Conservation (phyloP, 1,140 invertebrate species). For the Drosophila subpulchrella region DNA sequence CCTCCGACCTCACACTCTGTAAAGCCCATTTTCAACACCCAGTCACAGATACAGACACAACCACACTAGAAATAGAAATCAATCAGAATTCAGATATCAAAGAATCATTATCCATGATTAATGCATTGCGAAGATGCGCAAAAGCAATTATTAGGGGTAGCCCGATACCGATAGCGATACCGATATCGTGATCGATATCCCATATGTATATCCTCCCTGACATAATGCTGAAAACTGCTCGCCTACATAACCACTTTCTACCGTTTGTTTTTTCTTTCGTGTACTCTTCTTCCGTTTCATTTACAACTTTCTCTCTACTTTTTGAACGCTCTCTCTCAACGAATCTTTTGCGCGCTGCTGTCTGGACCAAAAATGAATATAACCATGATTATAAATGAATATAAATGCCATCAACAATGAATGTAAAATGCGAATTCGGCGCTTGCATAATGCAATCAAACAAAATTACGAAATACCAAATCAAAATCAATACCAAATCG, state of each 20-base stretch:
- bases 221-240: conserved; percentile 53
- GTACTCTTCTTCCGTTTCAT: conserved; percentile 74
- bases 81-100: conserved; percentile 15
- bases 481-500: conserved; percentile 18
- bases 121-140: conserved; percentile 8
- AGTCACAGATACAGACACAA: conserved; percentile 15
- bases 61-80: conserved; percentile 14
- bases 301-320: conserved; percentile 80
- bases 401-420: conserved; percentile 29
- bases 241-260: conserved; percentile 71
- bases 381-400: conserved; percentile 35
- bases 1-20: not conserved
- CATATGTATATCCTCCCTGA: conserved; percentile 26
- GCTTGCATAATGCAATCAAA: conserved; percentile 57
- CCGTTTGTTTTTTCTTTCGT: conserved; percentile 66
- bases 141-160: not conserved
- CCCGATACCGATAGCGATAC: not conserved
- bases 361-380: conserved; percentile 60
- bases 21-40: conserved; percentile 2
- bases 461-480: conserved; percentile 13
- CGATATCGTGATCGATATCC: conserved; percentile 5
- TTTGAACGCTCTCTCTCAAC: conserved; percentile 67
- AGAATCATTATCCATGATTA: conserved; percentile 13
- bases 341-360: conserved; percentile 71
- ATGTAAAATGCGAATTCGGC: conserved; percentile 59